Evolutionary conservation across 2,888 invertebrate species (phyloP).

Genomic region (Xestia xanthographa): DNA sequence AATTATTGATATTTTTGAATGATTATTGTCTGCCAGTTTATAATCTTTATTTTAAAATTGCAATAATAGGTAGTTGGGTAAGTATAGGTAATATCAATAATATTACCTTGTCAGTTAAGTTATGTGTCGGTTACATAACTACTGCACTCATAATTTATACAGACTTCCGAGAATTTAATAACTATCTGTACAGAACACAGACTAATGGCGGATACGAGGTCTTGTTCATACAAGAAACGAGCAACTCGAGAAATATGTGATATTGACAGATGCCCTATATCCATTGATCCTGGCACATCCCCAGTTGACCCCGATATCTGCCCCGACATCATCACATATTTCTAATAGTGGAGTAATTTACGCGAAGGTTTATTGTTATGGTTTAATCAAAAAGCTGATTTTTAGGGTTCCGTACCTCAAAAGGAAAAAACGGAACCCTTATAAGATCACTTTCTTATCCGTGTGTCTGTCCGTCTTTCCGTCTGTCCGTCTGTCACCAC

Average conservation of each 20-base stretch:
- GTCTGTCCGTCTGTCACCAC: too few species aligned
- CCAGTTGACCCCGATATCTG: not conserved
- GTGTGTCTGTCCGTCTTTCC: too few species aligned
- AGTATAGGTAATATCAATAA: not conserved
- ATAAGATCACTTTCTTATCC: too few species aligned
- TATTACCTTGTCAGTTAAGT: not conserved
- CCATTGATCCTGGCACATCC: not conserved
- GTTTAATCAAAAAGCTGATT: not conserved
- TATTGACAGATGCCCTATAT: not conserved
- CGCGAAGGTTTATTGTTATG: not conserved
- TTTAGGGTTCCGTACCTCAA: too few species aligned
- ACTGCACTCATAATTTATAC: slow-evolving; percentile 10
- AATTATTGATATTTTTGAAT: too few species aligned
- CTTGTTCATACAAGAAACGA: not conserved
- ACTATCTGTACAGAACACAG: not conserved
- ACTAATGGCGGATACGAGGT: not conserved
- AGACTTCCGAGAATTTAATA: slow-evolving; percentile 22
- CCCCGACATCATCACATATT: not conserved
- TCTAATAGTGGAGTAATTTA: not conserved
- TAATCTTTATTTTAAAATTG: too few species aligned
- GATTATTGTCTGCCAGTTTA: too few species aligned
- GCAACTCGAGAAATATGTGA: not conserved
- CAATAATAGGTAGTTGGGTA: too few species aligned
- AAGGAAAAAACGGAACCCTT: too few species aligned
- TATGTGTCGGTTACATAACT: slow-evolving; percentile 19